A percentile compares a stretch with the other conserved stretches of the same genome.
Evolutionary conservation across 2,888 invertebrate species (phyloP).

Genomic region (Sclerodermus sp.): DNA sequence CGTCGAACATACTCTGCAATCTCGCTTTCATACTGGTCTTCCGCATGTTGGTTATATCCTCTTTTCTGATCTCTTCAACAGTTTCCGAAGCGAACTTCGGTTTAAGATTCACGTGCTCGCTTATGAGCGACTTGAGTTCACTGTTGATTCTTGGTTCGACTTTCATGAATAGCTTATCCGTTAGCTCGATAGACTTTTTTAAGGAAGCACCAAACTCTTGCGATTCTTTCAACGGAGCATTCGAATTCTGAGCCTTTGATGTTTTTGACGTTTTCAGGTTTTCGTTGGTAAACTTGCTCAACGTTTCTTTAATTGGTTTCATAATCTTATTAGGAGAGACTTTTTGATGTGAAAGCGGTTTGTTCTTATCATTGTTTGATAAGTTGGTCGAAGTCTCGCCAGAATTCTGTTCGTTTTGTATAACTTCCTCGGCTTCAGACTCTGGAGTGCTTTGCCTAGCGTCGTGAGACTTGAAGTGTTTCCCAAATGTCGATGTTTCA

Average conservation of each 20-base stretch:
- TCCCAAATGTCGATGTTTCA: conserved; percentile 47
- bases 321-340: neutral
- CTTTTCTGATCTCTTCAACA: conserved; percentile 51
- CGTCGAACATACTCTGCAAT: conserved; percentile 54
- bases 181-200: conserved; percentile 17
- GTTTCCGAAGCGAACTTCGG: conserved; percentile 44
- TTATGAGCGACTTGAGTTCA: conserved; percentile 42
- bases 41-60: conserved; percentile 52
- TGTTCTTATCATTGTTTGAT: neutral
- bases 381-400: no score
- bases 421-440: no score
- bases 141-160: conserved; percentile 49
- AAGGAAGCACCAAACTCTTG: neutral
- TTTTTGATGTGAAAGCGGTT: neutral
- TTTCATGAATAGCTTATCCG: conserved; percentile 52
- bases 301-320: no score
- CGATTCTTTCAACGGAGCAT: neutral
- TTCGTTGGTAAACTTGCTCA: no score
- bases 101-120: conserved; percentile 44
- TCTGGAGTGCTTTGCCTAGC: conserved; percentile 7
- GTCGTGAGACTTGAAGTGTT: conserved; percentile 50
- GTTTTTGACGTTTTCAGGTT: neutral
- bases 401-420: no score
- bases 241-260: neutral
- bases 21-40: conserved; percentile 51